Evolutionary conservation across 2,888 invertebrate species (phyloP).

Genomic region (Ferrisia virgata): DNA sequence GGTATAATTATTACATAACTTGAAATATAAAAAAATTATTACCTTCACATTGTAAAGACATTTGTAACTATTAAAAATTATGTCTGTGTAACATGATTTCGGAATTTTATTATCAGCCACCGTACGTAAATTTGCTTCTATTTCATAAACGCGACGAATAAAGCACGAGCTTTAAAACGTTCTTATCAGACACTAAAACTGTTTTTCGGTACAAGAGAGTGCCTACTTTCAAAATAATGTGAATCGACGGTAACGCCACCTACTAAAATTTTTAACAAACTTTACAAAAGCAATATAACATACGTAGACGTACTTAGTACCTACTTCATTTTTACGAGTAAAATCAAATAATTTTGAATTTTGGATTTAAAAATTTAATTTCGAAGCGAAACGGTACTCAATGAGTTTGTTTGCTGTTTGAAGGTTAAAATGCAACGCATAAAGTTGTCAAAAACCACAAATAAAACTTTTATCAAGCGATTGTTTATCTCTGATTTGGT

Average conservation of each 20-base stretch:
- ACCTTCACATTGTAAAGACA: slow-evolving; percentile 9
- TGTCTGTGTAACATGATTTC: neutral
- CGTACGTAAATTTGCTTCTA: neutral
- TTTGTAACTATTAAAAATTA: neutral
- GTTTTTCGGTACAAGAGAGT: neutral
- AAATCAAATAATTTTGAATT: no score
- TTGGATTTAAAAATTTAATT: no score
- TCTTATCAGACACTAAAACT: slow-evolving; percentile 11
- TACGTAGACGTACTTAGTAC: neutral
- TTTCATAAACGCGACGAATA: slow-evolving; percentile 3
- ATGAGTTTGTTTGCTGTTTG: no score
- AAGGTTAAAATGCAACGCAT: no score
- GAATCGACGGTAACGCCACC: neutral
- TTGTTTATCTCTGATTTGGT: no score
- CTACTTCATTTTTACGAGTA: neutral
- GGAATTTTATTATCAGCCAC: neutral
- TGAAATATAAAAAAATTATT: neutral
- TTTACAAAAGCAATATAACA: no score
- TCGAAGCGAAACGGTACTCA: no score
- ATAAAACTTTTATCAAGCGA: no score
- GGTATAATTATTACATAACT: neutral
- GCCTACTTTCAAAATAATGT: neutral
- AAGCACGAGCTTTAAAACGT: neutral
- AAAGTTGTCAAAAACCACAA: no score
- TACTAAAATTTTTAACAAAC: neutral